These are phyloP conservation scores for Megalurothrips usitatus DNA, from an alignment of 2,888 invertebrate genomes.

Conservation along the genomic window DNA sequence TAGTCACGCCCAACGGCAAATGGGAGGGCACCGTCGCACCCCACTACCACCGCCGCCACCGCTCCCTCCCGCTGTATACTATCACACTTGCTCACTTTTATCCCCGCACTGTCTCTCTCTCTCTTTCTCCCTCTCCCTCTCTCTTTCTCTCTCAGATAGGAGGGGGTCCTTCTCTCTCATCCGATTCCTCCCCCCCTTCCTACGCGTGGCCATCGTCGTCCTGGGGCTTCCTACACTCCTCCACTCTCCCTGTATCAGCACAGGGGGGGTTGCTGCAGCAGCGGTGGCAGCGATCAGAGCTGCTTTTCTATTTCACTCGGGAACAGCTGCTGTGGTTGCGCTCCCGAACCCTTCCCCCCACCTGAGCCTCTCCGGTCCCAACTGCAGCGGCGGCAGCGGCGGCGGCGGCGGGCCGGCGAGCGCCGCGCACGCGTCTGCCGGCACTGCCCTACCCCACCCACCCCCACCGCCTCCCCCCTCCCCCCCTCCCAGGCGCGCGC, in stretches of 20 bases:
- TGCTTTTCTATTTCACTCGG: background rate
- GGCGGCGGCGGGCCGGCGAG: background rate
- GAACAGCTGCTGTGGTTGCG: slow-evolving; percentile 12
- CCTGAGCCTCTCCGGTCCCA: background rate
- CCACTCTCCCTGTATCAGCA: too few species aligned
- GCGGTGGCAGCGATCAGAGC: background rate
- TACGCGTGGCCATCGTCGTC: too few species aligned
- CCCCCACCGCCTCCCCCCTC: background rate
- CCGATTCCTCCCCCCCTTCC: background rate
- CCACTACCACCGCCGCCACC: background rate
- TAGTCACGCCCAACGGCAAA: background rate
- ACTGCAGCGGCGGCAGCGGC: background rate
- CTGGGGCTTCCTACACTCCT: too few species aligned
- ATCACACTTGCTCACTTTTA: too few species aligned
- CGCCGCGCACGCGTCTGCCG: background rate
- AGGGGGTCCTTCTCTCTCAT: too few species aligned
- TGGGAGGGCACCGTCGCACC: background rate
- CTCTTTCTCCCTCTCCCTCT: background rate
- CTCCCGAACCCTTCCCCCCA: background rate
- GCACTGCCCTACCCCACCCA: too few species aligned
- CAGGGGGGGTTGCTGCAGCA: background rate
- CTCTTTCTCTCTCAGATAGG: background rate
- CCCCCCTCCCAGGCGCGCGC: background rate
- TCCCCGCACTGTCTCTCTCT: background rate
- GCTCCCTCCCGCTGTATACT: too few species aligned